Percentiles rank a stretch among this genome's conserved stretches.
phyloP scores from a whole-genome alignment of 2,113 vertebrate species.

The Melanotaenia duboulayi region DNA sequence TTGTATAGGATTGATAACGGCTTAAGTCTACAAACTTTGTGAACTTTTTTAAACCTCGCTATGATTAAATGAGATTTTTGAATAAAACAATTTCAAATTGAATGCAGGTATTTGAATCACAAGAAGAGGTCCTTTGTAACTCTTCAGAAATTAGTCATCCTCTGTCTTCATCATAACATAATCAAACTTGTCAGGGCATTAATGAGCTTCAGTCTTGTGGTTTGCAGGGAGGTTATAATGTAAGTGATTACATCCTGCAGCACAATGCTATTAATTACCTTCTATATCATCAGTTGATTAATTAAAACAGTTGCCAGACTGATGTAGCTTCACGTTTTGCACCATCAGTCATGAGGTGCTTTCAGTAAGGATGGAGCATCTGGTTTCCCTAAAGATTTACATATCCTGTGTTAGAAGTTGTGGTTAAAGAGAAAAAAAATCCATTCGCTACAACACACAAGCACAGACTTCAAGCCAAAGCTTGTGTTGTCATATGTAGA shows the following conservation, averaged over 20 bases:
- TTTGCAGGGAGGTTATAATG: slow-evolving; percentile 45
- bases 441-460: slow-evolving; percentile 19
- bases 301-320: slow-evolving; percentile 66
- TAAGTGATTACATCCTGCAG: slow-evolving; percentile 70
- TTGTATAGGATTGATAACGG: too few relatives aligned
- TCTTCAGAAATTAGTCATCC: slow-evolving; percentile 32
- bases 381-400: slow-evolving; percentile 38
- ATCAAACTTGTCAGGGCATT: slow-evolving; percentile 47
- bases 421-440: slow-evolving; percentile 28
- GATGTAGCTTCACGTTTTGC: slow-evolving; percentile 62
- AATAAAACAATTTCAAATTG: slow-evolving; percentile 32
- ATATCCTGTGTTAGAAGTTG: slow-evolving; percentile 20
- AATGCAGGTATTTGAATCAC: slow-evolving; percentile 28
- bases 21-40: too few relatives aligned
- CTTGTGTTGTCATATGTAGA: slow-evolving; percentile 3
- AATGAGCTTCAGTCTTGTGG: slow-evolving; percentile 54
- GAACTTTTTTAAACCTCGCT: not conserved
- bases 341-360: slow-evolving; percentile 56
- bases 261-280: slow-evolving; percentile 77
- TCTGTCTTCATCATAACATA: slow-evolving; percentile 30
- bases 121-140: slow-evolving; percentile 18
- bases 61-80: slow-evolving; percentile 16
- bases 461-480: not conserved
- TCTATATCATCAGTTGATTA: slow-evolving; percentile 71
- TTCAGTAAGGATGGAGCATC: slow-evolving; percentile 35